Evolutionary conservation across 2,113 vertebrate genomes (phyloP), one percentile per base, ranked within the genome.

Genomic region (Sceloporus tristichus): DNA sequence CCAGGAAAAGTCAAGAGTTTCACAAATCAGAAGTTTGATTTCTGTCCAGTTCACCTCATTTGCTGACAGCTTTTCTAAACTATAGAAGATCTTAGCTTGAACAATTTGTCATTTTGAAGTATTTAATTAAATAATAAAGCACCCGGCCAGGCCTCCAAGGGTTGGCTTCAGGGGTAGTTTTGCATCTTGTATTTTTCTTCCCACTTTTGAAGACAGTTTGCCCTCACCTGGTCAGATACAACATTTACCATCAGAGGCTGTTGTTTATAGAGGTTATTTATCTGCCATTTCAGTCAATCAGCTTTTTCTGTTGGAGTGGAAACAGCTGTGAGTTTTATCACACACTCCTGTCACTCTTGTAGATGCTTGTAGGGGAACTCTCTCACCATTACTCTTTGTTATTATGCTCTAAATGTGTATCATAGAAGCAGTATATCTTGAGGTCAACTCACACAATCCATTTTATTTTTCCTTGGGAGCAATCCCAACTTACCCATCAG

Each of bases 241-340:
- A 54, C 0, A 4, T 0, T 18, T 8, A 10, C 0, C 0, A 2
- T 16, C 66, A 70, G 81, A 79, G 48, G 81, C 18, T 10, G 4
- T 38, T 16, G 48, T 6, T 71, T 48, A n/a, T 66, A 4, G 19
- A 87, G 27, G 68, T 11, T 7, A 21, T 87, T 90, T 65, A 65
- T 79, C 85, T 38, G 38, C 48, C 4, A 75, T 79, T 88, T 82
- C 73, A 3, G 25, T 53, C 73, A 3, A n/a, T 53, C 71, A 65
- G 65, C 84, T 34, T 76, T 62, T 71, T 90, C 81, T 8, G 40
- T 23, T 7, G 34, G 42, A 88, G 65, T n/a, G 16, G 82, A 84
- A 3, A 4, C 3, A 3, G 27, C 0, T 14, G 11, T n/a, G 81
- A 13, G 74, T 88, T 88, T 62, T 79, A 84, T 88, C 74, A 84